Base-by-base conservation (phyloP, 2,113 vertebrate species). In the Poicephalus meyeri region DNA sequence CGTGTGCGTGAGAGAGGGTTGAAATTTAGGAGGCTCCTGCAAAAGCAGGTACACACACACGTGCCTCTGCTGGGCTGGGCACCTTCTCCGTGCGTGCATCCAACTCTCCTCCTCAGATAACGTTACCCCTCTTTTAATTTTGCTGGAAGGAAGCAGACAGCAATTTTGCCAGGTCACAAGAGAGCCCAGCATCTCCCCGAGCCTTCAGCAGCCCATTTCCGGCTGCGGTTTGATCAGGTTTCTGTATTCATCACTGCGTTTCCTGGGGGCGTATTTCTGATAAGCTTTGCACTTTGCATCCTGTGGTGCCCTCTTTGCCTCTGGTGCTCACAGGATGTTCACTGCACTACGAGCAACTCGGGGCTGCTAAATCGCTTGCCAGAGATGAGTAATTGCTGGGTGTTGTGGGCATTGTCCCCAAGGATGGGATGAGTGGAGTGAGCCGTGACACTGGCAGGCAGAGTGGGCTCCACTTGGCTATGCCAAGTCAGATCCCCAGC, bases 201-300 rank as follows among this genome's bases (percentile, higher is more conserved):
- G 87, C 89, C 86, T 76, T 70, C 80, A 42, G 72, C 95, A 91
- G 83, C 80, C 87, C 23, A 4, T 91, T 94, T 96, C 91, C 52
- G 35, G 73, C 85, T 91, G 90, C 0, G 16, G 81, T 85, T 94
- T 87, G 87, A 87, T 91, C 95, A 81, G 65, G 78, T 94, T 94
- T 95, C 92, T 94, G 74, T 91, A 95, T 93, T 93, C 85, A 94
- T 95, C 78, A 5, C 52, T 55, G 47, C 0, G 5, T 85, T 96
- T 94, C 95, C 92, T 95, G 87, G 35, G 93, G 92, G 95, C 80
- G 69, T 39, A 91, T 87, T 96, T 95, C 80, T 92, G 96, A 97
- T 94, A 94, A 94, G 95, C 91, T 73, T 70, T 92, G 84, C 80
- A 31, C 39, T 95, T 95, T 25, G 12, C 84, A 94, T 95, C 96